These are phyloP conservation scores for Heliconius nattereri DNA, from an alignment of 1,140 invertebrate genomes.

Conservation along the genomic window DNA sequence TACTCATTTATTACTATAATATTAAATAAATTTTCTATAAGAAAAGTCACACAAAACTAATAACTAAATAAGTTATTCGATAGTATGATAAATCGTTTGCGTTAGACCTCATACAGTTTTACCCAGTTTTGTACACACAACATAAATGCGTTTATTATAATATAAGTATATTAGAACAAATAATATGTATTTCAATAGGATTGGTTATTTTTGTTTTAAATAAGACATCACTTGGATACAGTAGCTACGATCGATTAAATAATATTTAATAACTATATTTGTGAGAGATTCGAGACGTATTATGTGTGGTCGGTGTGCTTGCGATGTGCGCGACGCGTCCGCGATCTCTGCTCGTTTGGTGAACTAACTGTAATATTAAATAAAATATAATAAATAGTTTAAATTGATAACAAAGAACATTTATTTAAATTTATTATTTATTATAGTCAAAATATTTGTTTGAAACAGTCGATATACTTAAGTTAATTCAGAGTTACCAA, in stretches of 20 bases:
- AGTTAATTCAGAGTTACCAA: too few relatives aligned
- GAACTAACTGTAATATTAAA: constrained; percentile 35
- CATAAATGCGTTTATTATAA: neutral
- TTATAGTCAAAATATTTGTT: too few relatives aligned
- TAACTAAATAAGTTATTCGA: neutral
- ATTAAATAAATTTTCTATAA: neutral
- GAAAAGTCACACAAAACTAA: neutral
- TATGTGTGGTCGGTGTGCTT: constrained; percentile 64
- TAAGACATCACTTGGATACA: neutral
- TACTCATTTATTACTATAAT: neutral
- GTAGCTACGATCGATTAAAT: constrained; percentile 6
- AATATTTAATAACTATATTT: constrained; percentile 31
- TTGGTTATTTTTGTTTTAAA: neutral
- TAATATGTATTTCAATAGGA: constrained; percentile 7
- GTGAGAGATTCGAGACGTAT: constrained; percentile 41
- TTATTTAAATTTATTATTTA: too few relatives aligned
- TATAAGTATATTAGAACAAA: neutral
- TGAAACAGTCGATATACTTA: too few relatives aligned
- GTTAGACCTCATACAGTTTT: neutral
- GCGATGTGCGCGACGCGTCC: constrained; percentile 44
- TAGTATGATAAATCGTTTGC: constrained; percentile 4
- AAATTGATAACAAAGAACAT: too few relatives aligned
- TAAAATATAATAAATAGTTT: neutral
- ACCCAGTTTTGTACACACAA: neutral
- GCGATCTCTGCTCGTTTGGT: constrained; percentile 46